A percentile compares a stretch with the other conserved stretches of the same genome.
phyloP scores from a whole-genome alignment of 1,140 invertebrate genomes.

The Anoplophora glabripennis region DNA sequence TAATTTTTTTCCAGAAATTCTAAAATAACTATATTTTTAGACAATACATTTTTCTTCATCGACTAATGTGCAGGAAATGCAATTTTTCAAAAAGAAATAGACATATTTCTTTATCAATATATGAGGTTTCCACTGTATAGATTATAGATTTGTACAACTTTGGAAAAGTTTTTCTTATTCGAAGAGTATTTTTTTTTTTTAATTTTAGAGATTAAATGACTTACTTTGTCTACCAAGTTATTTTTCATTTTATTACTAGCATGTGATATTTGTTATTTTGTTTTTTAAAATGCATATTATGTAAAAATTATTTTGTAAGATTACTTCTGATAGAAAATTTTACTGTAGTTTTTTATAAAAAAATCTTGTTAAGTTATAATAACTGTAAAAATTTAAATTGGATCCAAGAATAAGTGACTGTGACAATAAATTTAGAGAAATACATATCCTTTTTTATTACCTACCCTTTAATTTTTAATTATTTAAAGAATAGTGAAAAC shows the following conservation, averaged over 20 bases:
- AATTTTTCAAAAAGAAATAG: neutral
- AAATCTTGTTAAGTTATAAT: neutral
- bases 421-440: slow-evolving; percentile 28
- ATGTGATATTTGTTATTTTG: too few relatives aligned
- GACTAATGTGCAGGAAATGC: neutral
- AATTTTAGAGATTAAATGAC: too few relatives aligned
- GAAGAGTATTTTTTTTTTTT: too few relatives aligned
- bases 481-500: too few relatives aligned
- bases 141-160: too few relatives aligned
- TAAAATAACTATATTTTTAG: neutral
- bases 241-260: too few relatives aligned
- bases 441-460: neutral
- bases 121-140: neutral
- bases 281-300: neutral
- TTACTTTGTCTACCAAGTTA: too few relatives aligned
- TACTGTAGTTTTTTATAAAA: slow-evolving; percentile 6
- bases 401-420: slow-evolving; percentile 18
- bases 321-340: slow-evolving; percentile 7
- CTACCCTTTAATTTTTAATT: too few relatives aligned
- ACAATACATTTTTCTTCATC: neutral
- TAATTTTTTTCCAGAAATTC: neutral
- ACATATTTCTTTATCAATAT: neutral
- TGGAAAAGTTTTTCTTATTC: too few relatives aligned
- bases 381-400: neutral
- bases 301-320: neutral